These are phyloP conservation scores for Heliconius hermathena DNA, from an alignment of 1,140 invertebrate species.

Conservation along the genomic window DNA sequence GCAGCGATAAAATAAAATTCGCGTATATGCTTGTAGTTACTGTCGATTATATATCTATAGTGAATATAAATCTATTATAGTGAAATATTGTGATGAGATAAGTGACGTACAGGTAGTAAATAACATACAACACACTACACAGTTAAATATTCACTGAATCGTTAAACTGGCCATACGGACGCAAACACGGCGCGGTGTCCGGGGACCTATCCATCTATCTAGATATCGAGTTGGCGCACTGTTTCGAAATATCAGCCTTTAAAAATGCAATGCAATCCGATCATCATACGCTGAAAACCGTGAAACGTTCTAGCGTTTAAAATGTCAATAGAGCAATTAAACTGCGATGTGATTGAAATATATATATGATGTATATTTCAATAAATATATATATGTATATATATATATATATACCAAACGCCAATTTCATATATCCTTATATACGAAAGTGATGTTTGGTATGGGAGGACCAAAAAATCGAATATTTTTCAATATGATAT, in stretches of 20 bases:
- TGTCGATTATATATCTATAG: too few relatives aligned
- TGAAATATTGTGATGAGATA: conserved; percentile 11
- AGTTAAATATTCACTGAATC: conserved; percentile 24
- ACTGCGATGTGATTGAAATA: background rate
- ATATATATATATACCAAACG: too few relatives aligned
- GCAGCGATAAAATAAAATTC: too few relatives aligned
- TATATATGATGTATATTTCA: too few relatives aligned
- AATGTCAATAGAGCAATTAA: conserved; percentile 16
- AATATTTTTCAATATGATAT: too few relatives aligned
- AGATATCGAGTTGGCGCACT: conserved; percentile 36
- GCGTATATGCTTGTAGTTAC: too few relatives aligned
- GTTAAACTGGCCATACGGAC: conserved; percentile 21
- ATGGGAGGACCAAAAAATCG: too few relatives aligned
- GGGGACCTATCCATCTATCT: conserved; percentile 43
- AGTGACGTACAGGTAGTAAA: conserved; percentile 6
- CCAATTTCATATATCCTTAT: too few relatives aligned
- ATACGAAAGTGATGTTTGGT: too few relatives aligned
- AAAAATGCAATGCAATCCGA: conserved; percentile 41
- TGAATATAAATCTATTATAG: background rate
- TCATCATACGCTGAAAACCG: conserved; percentile 29
- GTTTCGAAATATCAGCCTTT: conserved; percentile 43
- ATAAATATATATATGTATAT: background rate
- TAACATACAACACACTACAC: conserved; percentile 13
- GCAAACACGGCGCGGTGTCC: conserved; percentile 27
- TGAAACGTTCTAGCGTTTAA: conserved; percentile 27